A percentile compares a stretch with the other conserved stretches of the same genome.
Evolutionary conservation across 2,113 vertebrate species (phyloP).

Genomic region (Leucopternis melanops): DNA sequence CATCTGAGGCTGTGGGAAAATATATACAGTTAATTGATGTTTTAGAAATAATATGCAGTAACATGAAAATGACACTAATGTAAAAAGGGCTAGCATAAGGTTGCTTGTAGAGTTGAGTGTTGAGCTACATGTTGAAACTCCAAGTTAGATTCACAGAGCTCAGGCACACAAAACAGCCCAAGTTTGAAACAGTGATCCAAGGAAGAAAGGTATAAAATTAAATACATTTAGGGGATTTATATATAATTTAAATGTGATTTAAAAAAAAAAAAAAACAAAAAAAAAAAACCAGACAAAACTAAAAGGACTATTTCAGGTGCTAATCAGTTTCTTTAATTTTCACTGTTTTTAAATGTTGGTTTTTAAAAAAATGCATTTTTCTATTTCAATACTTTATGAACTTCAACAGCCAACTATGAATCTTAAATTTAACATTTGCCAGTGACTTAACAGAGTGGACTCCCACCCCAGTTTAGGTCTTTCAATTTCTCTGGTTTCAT

Average conservation of each 20-base stretch:
- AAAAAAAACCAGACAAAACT: background rate
- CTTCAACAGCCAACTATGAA: background rate
- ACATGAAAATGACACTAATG: background rate
- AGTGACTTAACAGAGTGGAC: background rate
- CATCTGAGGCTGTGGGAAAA: background rate
- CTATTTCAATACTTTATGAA: background rate
- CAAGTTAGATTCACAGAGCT: background rate
- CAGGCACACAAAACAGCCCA: background rate
- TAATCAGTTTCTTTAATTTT: background rate
- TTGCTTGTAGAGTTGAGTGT: background rate
- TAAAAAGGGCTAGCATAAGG: background rate
- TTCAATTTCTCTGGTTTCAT: background rate
- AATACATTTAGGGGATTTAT: background rate
- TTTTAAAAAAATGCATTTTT: background rate
- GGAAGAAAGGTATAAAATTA: constrained; percentile 27
- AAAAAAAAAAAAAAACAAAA: too few species aligned
- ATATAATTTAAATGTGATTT: background rate
- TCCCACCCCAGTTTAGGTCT: background rate
- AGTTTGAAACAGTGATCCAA: constrained; percentile 4
- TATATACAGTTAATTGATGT: background rate
- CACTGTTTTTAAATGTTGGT: background rate
- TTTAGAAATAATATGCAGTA: background rate
- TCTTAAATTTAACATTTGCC: background rate
- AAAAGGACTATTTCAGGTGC: background rate
- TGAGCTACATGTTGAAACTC: background rate